Conservation (phyloP, 2,113 vertebrate species). For the Empidonax alnorum region DNA sequence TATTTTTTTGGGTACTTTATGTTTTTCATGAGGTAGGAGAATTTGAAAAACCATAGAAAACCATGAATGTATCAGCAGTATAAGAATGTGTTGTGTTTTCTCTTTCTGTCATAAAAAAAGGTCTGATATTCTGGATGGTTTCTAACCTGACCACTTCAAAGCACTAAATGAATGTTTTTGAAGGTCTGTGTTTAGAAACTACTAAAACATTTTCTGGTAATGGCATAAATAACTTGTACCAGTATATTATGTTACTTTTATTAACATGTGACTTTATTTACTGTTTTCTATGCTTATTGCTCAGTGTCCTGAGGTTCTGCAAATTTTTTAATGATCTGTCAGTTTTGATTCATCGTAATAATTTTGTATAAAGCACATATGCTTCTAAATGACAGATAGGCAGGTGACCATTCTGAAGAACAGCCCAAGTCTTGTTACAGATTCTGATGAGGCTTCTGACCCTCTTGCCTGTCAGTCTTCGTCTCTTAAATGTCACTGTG, state of each 20-base stretch:
- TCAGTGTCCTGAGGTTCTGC: neutral
- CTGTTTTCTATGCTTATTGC: neutral
- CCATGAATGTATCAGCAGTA: rapidly evolving
- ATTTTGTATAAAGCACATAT: neutral
- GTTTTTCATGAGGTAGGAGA: neutral
- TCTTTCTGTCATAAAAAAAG: neutral
- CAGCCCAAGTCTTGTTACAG: neutral
- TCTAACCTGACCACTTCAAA: neutral
- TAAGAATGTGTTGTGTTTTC: neutral
- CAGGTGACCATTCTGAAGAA: neutral
- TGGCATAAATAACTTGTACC: neutral
- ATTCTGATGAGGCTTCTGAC: neutral
- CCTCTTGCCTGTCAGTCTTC: neutral
- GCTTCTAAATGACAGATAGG: neutral
- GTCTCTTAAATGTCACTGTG: neutral
- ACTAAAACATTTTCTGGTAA: neutral
- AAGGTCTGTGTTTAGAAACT: neutral
- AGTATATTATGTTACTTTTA: neutral
- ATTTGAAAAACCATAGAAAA: neutral
- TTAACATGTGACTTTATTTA: neutral
- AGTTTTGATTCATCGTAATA: neutral
- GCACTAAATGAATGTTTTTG: neutral
- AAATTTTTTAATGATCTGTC: neutral
- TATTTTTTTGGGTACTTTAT: neutral
- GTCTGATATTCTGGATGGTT: neutral